Evolutionary conservation across 1,140 invertebrate genomes (phyloP).

Genomic region (Heliconius hermathena): DNA sequence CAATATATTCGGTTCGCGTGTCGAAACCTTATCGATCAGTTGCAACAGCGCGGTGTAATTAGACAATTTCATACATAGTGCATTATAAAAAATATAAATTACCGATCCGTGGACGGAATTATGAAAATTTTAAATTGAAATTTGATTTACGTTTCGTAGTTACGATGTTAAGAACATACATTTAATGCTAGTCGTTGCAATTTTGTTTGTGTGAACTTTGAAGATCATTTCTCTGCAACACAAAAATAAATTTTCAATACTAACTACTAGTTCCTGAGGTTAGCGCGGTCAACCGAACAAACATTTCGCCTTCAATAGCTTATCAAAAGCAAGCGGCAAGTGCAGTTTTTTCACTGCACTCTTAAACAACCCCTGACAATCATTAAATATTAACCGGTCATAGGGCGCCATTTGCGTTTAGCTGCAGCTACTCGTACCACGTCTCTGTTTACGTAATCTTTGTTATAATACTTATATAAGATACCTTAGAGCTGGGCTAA

Average conservation of each 20-base stretch:
- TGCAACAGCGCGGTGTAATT: neutral
- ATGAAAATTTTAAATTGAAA: neutral
- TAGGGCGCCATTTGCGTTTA: constrained; percentile 32
- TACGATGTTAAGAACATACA: neutral
- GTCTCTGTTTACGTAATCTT: constrained; percentile 23
- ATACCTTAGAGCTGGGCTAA: neutral
- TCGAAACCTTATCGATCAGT: neutral
- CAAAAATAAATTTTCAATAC: no score
- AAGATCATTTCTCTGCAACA: no score
- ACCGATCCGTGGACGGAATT: neutral
- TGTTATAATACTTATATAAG: constrained; percentile 25
- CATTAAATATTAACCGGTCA: constrained; percentile 36
- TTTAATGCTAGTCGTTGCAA: neutral
- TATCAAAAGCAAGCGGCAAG: neutral
- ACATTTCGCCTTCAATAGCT: neutral
- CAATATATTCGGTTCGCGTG: neutral
- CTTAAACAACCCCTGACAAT: constrained; percentile 31
- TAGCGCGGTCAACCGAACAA: no score
- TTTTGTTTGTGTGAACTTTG: neutral
- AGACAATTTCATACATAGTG: neutral
- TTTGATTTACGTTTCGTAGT: no score
- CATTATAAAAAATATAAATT: neutral
- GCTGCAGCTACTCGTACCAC: neutral
- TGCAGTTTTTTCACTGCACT: constrained; percentile 28
- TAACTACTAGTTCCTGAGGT: no score